A percentile compares a stretch with the other conserved stretches of the same genome.
Conservation (phyloP, 2,113 vertebrate species). For the human region GRCh38 chr13:83819001-83819500, state of each 20-base stretch:
- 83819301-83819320: not conserved
- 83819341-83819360: not conserved
- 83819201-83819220: not conserved
- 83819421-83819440: not conserved
- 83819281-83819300: not conserved
- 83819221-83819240: not conserved
- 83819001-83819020: not conserved
- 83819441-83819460: not conserved
- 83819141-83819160: not conserved
- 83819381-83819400: not conserved
- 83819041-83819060: not conserved
- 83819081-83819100: not conserved
- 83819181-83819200: not conserved
- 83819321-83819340: not conserved
- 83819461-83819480: not conserved
- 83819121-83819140: not conserved
- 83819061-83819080: not conserved
- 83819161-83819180: not conserved
- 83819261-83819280: not conserved
- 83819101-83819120: not conserved
- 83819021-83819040: not conserved
- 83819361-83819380: not conserved
- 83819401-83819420: not conserved
- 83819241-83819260: not conserved
- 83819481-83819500: not conserved